A percentile compares a stretch with the other conserved stretches of the same genome.
phyloP scores from a whole-genome alignment of 1,140 invertebrate species.

The Goniozus legneri region DNA sequence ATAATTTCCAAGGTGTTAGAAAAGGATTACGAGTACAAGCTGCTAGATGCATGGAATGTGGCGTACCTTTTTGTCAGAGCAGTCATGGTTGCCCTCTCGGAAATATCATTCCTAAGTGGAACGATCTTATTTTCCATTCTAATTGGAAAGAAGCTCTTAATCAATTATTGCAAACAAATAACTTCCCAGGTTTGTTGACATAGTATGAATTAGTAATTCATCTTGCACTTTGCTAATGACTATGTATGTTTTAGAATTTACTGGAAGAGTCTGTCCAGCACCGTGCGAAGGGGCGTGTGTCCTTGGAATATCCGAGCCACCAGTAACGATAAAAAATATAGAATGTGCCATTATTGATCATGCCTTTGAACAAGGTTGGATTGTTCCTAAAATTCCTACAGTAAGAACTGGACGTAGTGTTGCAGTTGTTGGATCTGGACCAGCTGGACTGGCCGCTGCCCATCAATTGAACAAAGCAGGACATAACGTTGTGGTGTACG shows the following conservation, averaged over 20 bases:
- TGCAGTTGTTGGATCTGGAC: constrained; percentile 94
- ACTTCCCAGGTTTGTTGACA: constrained; percentile 75
- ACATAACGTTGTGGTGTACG: constrained; percentile 91
- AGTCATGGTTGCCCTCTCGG: constrained; percentile 95
- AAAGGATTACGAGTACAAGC: constrained; percentile 89
- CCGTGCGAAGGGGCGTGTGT: constrained; percentile 99
- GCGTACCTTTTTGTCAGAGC: constrained; percentile 98
- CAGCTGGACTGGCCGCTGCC: constrained; percentile 92
- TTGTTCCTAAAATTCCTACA: constrained; percentile 71
- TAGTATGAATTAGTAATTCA: no score
- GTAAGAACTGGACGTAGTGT: constrained; percentile 80
- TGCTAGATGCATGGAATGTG: constrained; percentile 98
- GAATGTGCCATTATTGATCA: constrained; percentile 99
- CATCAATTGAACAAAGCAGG: constrained; percentile 92
- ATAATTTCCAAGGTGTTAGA: constrained; percentile 80
- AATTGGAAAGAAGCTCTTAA: constrained; percentile 97
- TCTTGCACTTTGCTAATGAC: constrained; percentile 9
- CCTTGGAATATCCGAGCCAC: constrained; percentile 89
- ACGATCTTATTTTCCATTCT: constrained; percentile 90
- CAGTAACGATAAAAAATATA: constrained; percentile 99
- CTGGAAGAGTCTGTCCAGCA: constrained; percentile 95
- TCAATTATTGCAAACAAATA: constrained; percentile 96
- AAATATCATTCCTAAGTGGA: constrained; percentile 99
- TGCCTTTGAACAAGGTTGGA: constrained; percentile 96
- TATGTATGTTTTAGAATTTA: constrained; percentile 77